Evolutionary conservation across 2,888 invertebrate genomes (phyloP), one percentile per base, ranked within the genome.

Genomic region (Cheiracanthium punctorium): DNA sequence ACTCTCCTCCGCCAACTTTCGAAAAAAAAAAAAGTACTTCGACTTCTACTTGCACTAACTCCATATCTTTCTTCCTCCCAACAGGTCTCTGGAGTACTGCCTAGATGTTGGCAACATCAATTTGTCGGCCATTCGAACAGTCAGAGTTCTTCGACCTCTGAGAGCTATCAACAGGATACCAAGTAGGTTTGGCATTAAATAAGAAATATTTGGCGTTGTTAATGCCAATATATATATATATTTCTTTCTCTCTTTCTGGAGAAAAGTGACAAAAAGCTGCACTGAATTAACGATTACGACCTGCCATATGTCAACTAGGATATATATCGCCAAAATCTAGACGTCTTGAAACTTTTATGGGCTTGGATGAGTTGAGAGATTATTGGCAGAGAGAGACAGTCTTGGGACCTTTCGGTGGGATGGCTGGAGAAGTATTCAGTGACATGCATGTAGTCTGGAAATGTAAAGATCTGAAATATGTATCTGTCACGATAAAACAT

Each of bases 121-220:
- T 93, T 93, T 99, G 92, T 98, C 99, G 88, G 98, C 99, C 80
- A 99, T 99, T 91, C 94, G 99, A 91, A 99, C 99, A 88, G 98
- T 99, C 91, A 94, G 99, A 91, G 99, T 99, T 88, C 93, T 99
- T 88, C 93, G 99, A 91, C 99, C 99, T 65, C 93, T 99, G 89
- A 93, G 99, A 90, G 99, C 99, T 88, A 99, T 99, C 93, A 99
- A 99, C 94, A 95, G 99, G 92, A 99, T 99, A 94, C 99, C 99
- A 92, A 99, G 99, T 97, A 94, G 96, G 97, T 95, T n/a, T n/a
- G 64, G 17, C 48, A 65, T 65, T 33, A 28, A 58, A 37, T 69
- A 58, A 58, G 58, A 58, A 58, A 24, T 58, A 58, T 58, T 58
- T 58, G 24, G 24, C 24, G 58, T 24, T 24, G 12, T 58, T 58